These are phyloP conservation scores for Myripristis jacobus DNA, from an alignment of 2,797 vertebrate genomes.

Conservation along the genomic window DNA sequence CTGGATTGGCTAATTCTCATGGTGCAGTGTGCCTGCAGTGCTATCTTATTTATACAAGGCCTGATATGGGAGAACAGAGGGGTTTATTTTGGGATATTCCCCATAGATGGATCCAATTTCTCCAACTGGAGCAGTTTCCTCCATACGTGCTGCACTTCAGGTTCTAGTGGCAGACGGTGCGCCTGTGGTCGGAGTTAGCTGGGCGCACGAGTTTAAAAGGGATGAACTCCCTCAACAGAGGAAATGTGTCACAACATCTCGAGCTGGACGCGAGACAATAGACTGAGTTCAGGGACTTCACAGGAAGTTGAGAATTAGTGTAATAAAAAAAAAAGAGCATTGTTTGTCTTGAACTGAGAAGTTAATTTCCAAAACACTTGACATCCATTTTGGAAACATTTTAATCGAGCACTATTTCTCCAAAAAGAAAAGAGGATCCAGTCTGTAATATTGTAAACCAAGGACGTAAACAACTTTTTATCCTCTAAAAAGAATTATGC, in stretches of 20 bases:
- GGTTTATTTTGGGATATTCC: slow-evolving; percentile 89
- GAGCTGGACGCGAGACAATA: slow-evolving; percentile 56
- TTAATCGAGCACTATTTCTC: slow-evolving; percentile 15
- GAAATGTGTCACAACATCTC: slow-evolving; percentile 55
- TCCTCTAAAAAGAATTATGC: neutral
- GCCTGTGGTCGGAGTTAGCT: slow-evolving; percentile 49
- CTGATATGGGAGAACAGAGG: slow-evolving; percentile 87
- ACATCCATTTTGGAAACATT: neutral
- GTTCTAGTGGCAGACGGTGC: slow-evolving; percentile 54
- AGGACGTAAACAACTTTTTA: neutral
- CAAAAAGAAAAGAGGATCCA: slow-evolving; percentile 2
- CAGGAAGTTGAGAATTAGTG: slow-evolving; percentile 70
- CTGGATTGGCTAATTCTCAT: slow-evolving; percentile 88
- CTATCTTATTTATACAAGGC: slow-evolving; percentile 90
- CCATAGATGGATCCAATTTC: slow-evolving; percentile 86
- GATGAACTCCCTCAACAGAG: slow-evolving; percentile 35
- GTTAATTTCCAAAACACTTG: slow-evolving; percentile 26
- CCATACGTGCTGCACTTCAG: slow-evolving; percentile 84
- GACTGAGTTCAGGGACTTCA: slow-evolving; percentile 56
- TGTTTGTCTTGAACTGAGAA: slow-evolving; percentile 42
- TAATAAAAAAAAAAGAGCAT: slow-evolving; percentile 66
- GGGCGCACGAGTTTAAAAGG: slow-evolving; percentile 54
- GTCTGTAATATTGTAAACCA: neutral
- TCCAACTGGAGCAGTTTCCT: slow-evolving; percentile 82
- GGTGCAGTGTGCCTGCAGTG: slow-evolving; percentile 84